Base-by-base conservation (phyloP, 35 echinoderm and acorn worm species). In the Diadema setosum region DNA sequence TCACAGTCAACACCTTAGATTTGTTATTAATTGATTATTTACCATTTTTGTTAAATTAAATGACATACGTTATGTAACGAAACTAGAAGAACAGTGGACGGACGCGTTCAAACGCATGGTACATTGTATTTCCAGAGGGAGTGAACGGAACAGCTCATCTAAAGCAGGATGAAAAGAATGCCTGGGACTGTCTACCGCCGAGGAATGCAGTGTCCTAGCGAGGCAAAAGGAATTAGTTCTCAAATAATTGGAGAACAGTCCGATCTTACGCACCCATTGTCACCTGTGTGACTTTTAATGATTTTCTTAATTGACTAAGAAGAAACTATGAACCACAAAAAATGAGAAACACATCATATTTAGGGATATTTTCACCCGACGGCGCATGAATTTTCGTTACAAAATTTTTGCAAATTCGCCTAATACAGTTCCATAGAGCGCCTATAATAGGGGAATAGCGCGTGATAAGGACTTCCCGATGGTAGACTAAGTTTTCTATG, bases 91-190 rank as follows among this genome's bases (percentile, higher is more conserved):
- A 67, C 12, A 15, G 37, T 34, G 18, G 27, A 3, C 29, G 30
- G 63, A 3, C n/a, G 12, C 37, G 3, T 67, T 6, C 14, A 25
- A 33, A 18, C 25, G 37, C 3, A 5, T 15, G 27, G 0, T 16
- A 15, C 3, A 35, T 44, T 33, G 29, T 35, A 78, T 78, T 78
- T 44, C 73, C 73, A n/a, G 73, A 78, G 73, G 91, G 82, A 80
- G 40, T 84, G 67, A 23, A 76, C 45, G 60, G 88, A 97, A 97
- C 85, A 91, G 91, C 95, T 93, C 87, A 90, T 93, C 95, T 88
- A 93, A 97, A 93, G 95, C 95, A 97, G 91, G 91, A 97, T 97
- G 95, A 97, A 97, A 97, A 97, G 95, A 97, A 97, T 97, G 95
- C 95, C 87, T 86, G 91, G 84, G 95, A 97, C 95, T 86, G 83